Evolutionary conservation across 2,888 invertebrate genomes (phyloP).

Genomic region (Eudemis profundana): DNA sequence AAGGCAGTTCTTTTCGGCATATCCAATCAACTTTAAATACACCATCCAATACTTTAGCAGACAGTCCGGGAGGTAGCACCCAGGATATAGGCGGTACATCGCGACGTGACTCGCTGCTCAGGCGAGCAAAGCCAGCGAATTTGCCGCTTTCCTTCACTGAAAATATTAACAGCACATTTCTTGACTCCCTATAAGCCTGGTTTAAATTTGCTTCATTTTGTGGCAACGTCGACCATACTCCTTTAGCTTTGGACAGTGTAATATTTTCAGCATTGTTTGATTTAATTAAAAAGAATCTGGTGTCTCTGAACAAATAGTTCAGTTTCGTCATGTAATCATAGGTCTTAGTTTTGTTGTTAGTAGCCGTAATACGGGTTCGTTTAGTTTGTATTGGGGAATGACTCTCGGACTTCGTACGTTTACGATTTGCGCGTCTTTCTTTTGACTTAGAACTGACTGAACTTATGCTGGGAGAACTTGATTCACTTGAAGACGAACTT

Average conservation of each 20-base stretch:
- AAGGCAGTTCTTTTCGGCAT: slow-evolving; percentile 96
- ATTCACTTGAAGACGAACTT: slow-evolving; percentile 90
- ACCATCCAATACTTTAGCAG: slow-evolving; percentile 96
- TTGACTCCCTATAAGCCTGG: slow-evolving; percentile 95
- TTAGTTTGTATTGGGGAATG: slow-evolving; percentile 73
- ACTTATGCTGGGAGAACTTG: slow-evolving; percentile 91
- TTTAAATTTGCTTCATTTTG: slow-evolving; percentile 98
- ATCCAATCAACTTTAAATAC: slow-evolving; percentile 99
- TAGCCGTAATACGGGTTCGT: slow-evolving; percentile 67
- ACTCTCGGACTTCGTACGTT: slow-evolving; percentile 80
- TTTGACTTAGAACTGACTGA: slow-evolving; percentile 90
- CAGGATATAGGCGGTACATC: slow-evolving; percentile 96
- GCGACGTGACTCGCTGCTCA: slow-evolving; percentile 94
- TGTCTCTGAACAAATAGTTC: slow-evolving; percentile 97
- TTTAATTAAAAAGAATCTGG: slow-evolving; percentile 98
- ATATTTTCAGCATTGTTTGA: slow-evolving; percentile 99
- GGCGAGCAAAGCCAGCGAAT: slow-evolving; percentile 96
- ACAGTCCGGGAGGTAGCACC: slow-evolving; percentile 97
- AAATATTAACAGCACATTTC: slow-evolving; percentile 97
- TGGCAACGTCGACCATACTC: slow-evolving; percentile 98
- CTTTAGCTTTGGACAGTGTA: slow-evolving; percentile 96
- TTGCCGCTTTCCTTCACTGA: slow-evolving; percentile 99
- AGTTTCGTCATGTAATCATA: slow-evolving; percentile 95
- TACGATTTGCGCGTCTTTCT: slow-evolving; percentile 84
- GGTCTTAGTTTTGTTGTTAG: slow-evolving; percentile 84